A percentile compares a stretch with the other conserved stretches of the same genome.
These are phyloP conservation scores for Megathymus violae DNA, from an alignment of 1,140 invertebrate genomes.

Conservation along the genomic window DNA sequence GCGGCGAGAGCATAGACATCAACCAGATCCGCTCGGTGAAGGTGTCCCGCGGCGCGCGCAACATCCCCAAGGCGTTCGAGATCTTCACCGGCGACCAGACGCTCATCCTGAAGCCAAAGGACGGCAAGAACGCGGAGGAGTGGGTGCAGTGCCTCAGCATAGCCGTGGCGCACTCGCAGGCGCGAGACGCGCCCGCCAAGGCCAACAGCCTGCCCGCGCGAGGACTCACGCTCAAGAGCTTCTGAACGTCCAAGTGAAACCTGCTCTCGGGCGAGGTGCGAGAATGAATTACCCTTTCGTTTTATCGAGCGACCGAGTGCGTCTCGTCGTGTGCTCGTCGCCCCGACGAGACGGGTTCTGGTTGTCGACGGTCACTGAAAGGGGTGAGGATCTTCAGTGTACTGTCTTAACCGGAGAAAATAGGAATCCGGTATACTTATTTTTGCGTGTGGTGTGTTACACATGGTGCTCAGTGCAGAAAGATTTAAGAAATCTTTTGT, in stretches of 20 bases:
- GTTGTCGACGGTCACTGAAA: no score
- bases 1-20: constrained; percentile 91
- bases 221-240: constrained; percentile 82
- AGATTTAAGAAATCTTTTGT: no score
- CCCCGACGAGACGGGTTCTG: no score
- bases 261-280: no score
- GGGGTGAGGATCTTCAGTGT: no score
- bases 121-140: constrained; percentile 96
- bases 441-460: no score
- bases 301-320: no score
- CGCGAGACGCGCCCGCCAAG: constrained; percentile 87
- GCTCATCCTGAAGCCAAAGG: constrained; percentile 96
- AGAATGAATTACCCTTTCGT: no score
- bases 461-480: no score
- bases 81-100: constrained; percentile 97
- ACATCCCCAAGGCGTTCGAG: constrained; percentile 97
- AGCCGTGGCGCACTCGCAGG: constrained; percentile 91
- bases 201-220: constrained; percentile 87
- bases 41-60: constrained; percentile 92
- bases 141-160: constrained; percentile 96
- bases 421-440: no score
- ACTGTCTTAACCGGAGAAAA: no score
- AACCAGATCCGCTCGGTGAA: constrained; percentile 96
- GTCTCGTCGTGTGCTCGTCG: no score
- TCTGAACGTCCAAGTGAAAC: constrained; percentile 57